Evolutionary conservation across 2,888 invertebrate genomes (phyloP), one percentile per base, ranked within the genome.

Genomic region (Geophilus truncorum): DNA sequence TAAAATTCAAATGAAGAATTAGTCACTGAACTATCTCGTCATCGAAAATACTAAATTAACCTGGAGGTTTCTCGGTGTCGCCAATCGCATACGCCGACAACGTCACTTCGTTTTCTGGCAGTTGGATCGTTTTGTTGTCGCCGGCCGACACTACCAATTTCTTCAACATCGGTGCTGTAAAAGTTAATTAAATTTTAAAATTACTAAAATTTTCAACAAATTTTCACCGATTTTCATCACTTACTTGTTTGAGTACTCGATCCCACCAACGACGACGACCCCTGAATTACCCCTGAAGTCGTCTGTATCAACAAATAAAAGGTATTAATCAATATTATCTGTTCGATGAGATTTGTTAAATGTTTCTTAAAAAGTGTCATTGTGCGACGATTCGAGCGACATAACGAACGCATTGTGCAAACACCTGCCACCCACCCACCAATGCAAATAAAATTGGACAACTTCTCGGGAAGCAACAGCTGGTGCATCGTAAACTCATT

Each of bases 31-130:
- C n/a, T n/a, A n/a, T 30, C 30, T 77, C 28, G 32, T 28, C 90
- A 85, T 93, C 93, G 83, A n/a, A n/a, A n/a, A n/a, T n/a, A n/a
- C n/a, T 92, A 91, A 7, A 94, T 94, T 21, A 93, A 70, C 70
- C 70, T 10, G 70, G 25, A 10, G 57, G 57, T 2, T 21, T 18
- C 7, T 62, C 57, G 21, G n/a, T 62, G 23, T 10, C 28, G 15
- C 70, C 70, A 23, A 70, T 90, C 0, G 94, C 94, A 85, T 91
- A 93, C 0, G 94, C 96, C 10, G 93, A 92, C 80, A 97, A 88
- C 0, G 92, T 93, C 0, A 93, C 94, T 87, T 94, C 93, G 87
- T 94, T 94, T 83, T 93, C 92, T 0, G 97, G 97, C 81, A 96
- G 88, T 82, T 91, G 90, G 4, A 97, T 92, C 86, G 91, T 90